phyloP scores from a whole-genome alignment of 2,888 invertebrate genomes.

The Lacanobia wlatinum region DNA sequence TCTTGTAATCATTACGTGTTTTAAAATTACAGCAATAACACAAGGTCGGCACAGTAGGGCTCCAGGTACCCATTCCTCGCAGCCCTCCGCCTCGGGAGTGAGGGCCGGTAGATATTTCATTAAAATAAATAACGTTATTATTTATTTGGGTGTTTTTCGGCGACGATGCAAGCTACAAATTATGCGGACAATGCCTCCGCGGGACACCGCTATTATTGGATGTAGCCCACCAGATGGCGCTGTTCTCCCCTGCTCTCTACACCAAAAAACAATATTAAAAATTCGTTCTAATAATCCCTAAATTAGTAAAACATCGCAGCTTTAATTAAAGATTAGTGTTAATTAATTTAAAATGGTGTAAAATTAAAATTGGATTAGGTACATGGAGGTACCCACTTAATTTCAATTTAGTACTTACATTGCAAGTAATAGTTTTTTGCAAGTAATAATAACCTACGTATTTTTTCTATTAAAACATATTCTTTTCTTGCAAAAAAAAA shows the following conservation, averaged over 20 bases:
- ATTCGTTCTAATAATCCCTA: constrained; percentile 67
- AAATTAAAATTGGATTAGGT: neutral
- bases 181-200: constrained; percentile 87
- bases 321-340: constrained; percentile 44
- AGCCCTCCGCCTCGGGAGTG: constrained; percentile 60
- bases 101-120: constrained; percentile 80
- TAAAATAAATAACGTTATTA: constrained; percentile 88
- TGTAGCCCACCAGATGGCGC: constrained; percentile 85
- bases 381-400: neutral
- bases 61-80: constrained; percentile 69
- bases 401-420: too few relatives aligned
- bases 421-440: too few relatives aligned
- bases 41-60: constrained; percentile 67
- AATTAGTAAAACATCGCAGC: constrained; percentile 59
- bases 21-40: constrained; percentile 68
- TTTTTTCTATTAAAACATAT: too few relatives aligned
- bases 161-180: constrained; percentile 89
- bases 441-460: too few relatives aligned
- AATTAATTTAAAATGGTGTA: constrained; percentile 17
- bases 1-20: constrained; percentile 48
- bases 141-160: constrained; percentile 86
- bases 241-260: constrained; percentile 68
- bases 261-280: constrained; percentile 76
- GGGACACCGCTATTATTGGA: constrained; percentile 85
- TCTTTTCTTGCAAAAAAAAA: too few relatives aligned